Conservation (phyloP, 64 coral and sea anemone species). For the Pocillopora verrucosa region DNA sequence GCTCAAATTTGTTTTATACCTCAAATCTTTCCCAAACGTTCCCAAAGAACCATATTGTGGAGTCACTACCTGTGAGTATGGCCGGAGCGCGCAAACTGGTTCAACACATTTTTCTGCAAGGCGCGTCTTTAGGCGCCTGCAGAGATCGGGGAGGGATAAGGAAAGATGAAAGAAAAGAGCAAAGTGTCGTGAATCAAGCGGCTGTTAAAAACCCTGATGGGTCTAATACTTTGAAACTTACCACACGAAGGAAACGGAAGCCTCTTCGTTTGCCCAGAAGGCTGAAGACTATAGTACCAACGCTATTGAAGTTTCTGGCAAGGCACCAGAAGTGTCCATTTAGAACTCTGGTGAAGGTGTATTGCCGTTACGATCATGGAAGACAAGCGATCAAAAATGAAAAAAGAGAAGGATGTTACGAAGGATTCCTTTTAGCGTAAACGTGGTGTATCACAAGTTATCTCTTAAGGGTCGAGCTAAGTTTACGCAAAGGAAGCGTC, state of each 20-base stretch:
- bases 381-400: background rate
- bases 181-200: background rate
- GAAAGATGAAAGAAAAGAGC: background rate
- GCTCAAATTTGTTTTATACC: constrained; percentile 46
- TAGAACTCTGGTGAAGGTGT: constrained; percentile 10
- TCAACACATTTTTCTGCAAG: constrained; percentile 54
- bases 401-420: background rate
- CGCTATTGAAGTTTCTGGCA: constrained; percentile 46
- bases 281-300: constrained; percentile 18
- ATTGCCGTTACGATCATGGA: background rate
- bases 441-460: background rate
- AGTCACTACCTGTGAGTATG: constrained; percentile 40
- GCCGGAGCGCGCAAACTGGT: constrained; percentile 44
- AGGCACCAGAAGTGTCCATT: constrained; percentile 60
- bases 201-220: background rate
- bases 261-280: constrained; percentile 44
- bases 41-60: constrained; percentile 61
- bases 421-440: background rate
- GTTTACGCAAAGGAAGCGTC: background rate
- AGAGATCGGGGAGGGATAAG: background rate
- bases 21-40: constrained; percentile 45
- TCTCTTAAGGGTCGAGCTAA: background rate
- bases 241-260: background rate
- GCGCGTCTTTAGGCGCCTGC: background rate
- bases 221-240: background rate